Percentiles rank a stretch among this genome's conserved stretches.
Conservation (phyloP, 1,140 invertebrate genomes). For the Dolichoris vasculosae region DNA sequence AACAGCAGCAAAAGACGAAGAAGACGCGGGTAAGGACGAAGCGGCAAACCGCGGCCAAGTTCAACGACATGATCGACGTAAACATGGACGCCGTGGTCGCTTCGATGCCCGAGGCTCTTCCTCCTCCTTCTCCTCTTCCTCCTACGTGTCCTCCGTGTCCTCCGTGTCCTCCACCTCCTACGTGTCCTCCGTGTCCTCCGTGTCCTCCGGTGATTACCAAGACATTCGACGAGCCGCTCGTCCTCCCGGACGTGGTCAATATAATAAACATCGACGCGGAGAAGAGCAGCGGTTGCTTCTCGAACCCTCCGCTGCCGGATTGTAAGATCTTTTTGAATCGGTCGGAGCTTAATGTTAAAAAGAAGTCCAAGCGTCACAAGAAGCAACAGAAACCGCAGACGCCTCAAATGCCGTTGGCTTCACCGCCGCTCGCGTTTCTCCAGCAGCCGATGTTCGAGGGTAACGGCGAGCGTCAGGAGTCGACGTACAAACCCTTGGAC, state of each 20-base stretch:
- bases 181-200: background rate
- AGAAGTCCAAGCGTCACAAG: slow-evolving; percentile 17
- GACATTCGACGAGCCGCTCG: slow-evolving; percentile 28
- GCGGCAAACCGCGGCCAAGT: slow-evolving; percentile 9
- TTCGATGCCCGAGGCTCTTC: slow-evolving; percentile 50
- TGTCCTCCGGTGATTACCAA: background rate
- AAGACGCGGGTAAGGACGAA: slow-evolving; percentile 56
- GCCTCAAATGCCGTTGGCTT: background rate
- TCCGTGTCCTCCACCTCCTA: background rate
- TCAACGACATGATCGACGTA: slow-evolving; percentile 62
- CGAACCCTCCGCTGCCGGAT: slow-evolving; percentile 45
- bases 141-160: background rate
- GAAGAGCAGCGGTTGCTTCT: slow-evolving; percentile 23
- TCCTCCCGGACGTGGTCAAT: slow-evolving; percentile 58
- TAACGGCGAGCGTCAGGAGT: slow-evolving; percentile 1
- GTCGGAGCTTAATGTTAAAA: slow-evolving; percentile 33
- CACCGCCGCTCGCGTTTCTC: background rate
- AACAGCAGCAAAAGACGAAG: no score
- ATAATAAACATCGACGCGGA: slow-evolving; percentile 70
- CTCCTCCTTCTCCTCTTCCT: background rate
- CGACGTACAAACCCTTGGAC: background rate
- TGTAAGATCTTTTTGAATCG: slow-evolving; percentile 59
- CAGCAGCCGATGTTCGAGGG: background rate
- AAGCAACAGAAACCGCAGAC: background rate
- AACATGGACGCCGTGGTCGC: slow-evolving; percentile 67